Percentiles rank a stretch among this genome's conserved stretches.
phyloP scores from a whole-genome alignment of 2,888 invertebrate species.

The Miltochrista miniata region DNA sequence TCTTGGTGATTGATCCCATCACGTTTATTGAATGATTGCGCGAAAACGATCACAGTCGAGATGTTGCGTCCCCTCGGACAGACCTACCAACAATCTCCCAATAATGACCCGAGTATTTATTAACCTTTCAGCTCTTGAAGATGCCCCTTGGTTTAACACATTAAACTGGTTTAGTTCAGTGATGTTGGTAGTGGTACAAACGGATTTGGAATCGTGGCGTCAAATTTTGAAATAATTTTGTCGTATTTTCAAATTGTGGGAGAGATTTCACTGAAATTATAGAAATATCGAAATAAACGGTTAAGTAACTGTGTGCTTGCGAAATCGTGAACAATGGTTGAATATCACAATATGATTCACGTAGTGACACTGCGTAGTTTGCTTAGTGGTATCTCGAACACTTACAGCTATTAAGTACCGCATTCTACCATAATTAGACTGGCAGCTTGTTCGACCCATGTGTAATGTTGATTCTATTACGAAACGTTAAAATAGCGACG shows the following conservation, averaged over 20 bases:
- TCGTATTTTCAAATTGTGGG: slow-evolving; percentile 20
- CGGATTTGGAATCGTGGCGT: slow-evolving; percentile 1
- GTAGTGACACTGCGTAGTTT: slow-evolving; percentile 50
- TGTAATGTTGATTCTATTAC: slow-evolving; percentile 31
- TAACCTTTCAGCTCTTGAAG: slow-evolving; percentile 60
- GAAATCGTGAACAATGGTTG: slow-evolving; percentile 56
- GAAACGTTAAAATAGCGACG: slow-evolving; percentile 41
- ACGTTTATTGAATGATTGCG: slow-evolving; percentile 82
- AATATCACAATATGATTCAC: slow-evolving; percentile 55
- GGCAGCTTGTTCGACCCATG: slow-evolving; percentile 17
- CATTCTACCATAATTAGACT: slow-evolving; percentile 45
- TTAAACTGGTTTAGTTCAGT: slow-evolving; percentile 31
- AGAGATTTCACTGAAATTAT: slow-evolving; percentile 25
- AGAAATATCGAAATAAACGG: slow-evolving; percentile 24
- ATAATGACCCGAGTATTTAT: slow-evolving; percentile 62
- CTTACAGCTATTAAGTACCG: slow-evolving; percentile 56
- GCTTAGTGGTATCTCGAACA: slow-evolving; percentile 39
- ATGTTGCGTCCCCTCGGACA: slow-evolving; percentile 64
- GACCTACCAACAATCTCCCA: slow-evolving; percentile 58
- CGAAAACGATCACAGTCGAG: slow-evolving; percentile 72
- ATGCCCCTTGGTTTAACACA: slow-evolving; percentile 21
- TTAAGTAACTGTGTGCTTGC: slow-evolving; percentile 22
- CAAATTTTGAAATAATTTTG: slow-evolving; percentile 11
- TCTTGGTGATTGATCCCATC: slow-evolving; percentile 78
- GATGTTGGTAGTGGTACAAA: neutral